Base-by-base conservation (phyloP, 2,888 invertebrate species). In the Hirtodrosophila confusa region DNA sequence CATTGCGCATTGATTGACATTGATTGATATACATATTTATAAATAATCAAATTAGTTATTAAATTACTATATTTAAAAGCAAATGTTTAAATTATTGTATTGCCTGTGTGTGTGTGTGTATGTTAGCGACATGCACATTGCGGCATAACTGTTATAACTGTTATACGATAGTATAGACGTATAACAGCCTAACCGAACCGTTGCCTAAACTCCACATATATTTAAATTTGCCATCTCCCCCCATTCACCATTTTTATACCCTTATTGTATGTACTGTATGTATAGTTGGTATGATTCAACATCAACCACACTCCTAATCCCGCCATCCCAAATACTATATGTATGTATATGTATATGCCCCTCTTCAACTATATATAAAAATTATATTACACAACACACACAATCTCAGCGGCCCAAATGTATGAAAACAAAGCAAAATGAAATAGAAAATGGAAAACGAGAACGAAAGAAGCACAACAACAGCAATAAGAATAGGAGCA, bases 1-100 rank as follows among this genome's bases (percentile, higher is more conserved):
- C 1, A 57, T 56, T 60, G 58, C 27, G 56, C 68, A 71, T 48
- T 70, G 55, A 75, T 40, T 66, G 57, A 67, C 33, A 55, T 43
- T 53, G 40, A 64, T 60, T 57, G 58, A 72, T 53, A 43, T 53
- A 35, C 31, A 23, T 58, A 44, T 31, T 61, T 57, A 48, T 23
- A 61, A 33, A 29, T 41, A 35, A 27, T 43, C 12, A 37, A 53
- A 51, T 49, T 57, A 70, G 49, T 10, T 41, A 12, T 17, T 47
- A 68, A 31, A 62, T 68, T 53, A n/a, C n/a, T n/a, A 48, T 51
- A 37, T 44, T 40, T n/a, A 48, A 31, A 35, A 66, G 48, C 6
- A 33, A 35, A 17, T 31, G 36, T 27, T 17, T 37, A n/a, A 48
- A 31, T 31, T 56, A 31, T 31, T 56, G 11, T 36, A 44, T 61